Evolutionary conservation across 2,113 vertebrate species (phyloP).

Genomic region (Dasypus novemcinctus): DNA sequence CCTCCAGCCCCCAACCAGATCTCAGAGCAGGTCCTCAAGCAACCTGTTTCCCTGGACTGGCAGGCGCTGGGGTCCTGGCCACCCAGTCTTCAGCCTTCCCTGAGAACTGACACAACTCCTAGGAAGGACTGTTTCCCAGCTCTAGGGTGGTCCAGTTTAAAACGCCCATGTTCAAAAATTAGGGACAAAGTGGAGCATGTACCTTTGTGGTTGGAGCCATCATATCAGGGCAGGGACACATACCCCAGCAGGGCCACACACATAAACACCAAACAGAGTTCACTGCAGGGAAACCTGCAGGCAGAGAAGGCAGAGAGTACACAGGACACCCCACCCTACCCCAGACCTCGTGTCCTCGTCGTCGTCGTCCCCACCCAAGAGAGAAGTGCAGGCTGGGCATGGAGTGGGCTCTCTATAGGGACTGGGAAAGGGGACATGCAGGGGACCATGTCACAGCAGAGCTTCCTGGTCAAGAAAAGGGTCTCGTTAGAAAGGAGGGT

Average conservation of each 20-base stretch:
- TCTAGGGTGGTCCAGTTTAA: neutral
- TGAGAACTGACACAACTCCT: neutral
- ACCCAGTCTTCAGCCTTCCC: neutral
- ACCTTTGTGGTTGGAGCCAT: neutral
- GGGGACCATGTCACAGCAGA: neutral
- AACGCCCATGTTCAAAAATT: neutral
- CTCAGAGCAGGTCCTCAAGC: neutral
- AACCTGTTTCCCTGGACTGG: neutral
- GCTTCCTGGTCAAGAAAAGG: neutral
- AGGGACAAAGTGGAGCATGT: neutral
- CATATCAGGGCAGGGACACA: neutral
- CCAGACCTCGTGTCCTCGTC: fast-evolving
- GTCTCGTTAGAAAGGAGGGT: neutral
- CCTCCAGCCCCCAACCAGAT: too few relatives aligned
- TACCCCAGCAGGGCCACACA: neutral
- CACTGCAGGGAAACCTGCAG: neutral
- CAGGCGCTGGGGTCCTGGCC: neutral
- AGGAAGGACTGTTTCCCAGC: neutral
- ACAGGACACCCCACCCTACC: neutral
- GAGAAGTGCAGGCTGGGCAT: fast-evolving
- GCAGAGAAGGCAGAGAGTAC: too few relatives aligned
- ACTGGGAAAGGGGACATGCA: neutral
- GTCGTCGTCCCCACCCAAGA: too few relatives aligned
- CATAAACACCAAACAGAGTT: neutral
- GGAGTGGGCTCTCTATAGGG: neutral